Percentiles rank a stretch among this genome's conserved stretches.
Conservation (phyloP, 1,140 invertebrate genomes). For the Heliconius eleuchia region DNA sequence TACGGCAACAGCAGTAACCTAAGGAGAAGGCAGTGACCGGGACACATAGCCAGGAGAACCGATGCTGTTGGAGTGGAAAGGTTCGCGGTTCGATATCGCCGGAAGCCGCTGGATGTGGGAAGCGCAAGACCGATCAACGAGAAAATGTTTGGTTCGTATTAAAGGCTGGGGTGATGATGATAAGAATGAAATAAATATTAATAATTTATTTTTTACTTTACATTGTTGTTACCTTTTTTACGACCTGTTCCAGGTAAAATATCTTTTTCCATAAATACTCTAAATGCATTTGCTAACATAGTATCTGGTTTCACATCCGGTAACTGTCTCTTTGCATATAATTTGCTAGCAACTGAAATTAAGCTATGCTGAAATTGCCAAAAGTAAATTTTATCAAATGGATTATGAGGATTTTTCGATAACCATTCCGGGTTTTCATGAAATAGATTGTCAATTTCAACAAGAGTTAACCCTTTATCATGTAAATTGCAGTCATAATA, state of each 20-base stretch:
- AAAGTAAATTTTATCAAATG: constrained; percentile 83
- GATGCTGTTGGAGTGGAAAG: no score
- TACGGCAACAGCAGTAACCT: no score
- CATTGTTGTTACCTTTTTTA: constrained; percentile 24
- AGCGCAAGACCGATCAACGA: no score
- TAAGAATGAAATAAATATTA: no score
- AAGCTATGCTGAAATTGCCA: constrained; percentile 83
- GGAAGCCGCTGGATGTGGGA: no score
- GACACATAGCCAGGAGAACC: no score
- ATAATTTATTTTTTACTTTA: no score
- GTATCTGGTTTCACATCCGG: constrained; percentile 65
- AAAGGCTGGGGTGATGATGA: no score
- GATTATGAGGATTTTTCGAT: constrained; percentile 72
- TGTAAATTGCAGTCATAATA: constrained; percentile 80
- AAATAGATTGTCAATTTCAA: constrained; percentile 77
- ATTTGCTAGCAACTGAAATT: constrained; percentile 75
- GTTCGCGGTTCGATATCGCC: no score
- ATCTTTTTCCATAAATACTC: constrained; percentile 76
- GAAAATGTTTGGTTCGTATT: no score
- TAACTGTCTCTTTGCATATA: constrained; percentile 69
- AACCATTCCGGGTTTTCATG: constrained; percentile 70
- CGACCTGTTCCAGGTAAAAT: constrained; percentile 68
- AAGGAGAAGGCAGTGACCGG: no score
- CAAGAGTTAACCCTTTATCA: constrained; percentile 72
- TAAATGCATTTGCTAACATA: constrained; percentile 74